These are phyloP conservation scores for Platygyra sinensis DNA, from an alignment of 64 coral and sea anemone species.

Conservation along the genomic window DNA sequence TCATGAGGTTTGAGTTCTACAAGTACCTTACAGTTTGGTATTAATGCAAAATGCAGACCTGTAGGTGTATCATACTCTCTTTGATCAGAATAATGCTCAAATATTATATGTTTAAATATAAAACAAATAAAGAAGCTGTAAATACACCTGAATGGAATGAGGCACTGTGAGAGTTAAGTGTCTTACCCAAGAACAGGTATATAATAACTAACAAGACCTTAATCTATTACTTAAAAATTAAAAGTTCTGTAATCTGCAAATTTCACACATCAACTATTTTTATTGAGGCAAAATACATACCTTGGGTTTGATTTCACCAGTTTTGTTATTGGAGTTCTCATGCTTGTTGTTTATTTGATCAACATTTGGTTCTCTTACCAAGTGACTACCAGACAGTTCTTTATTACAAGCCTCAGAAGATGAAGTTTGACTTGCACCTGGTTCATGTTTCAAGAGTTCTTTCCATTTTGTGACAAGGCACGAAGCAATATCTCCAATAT, in stretches of 20 bases:
- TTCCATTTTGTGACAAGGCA: conserved; percentile 91
- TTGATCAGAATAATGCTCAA: too few relatives aligned
- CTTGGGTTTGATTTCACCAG: conserved; percentile 19
- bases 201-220: too few relatives aligned
- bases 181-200: too few relatives aligned
- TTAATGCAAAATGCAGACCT: too few relatives aligned
- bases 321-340: not conserved
- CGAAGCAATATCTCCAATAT: conserved; percentile 65
- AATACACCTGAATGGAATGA: too few relatives aligned
- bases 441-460: conserved; percentile 55
- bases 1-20: not conserved
- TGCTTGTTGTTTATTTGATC: not conserved
- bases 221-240: too few relatives aligned
- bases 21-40: not conserved
- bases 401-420: not conserved
- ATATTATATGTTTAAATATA: too few relatives aligned
- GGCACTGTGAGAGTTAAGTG: too few relatives aligned
- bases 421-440: not conserved
- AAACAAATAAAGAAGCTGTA: too few relatives aligned
- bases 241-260: too few relatives aligned
- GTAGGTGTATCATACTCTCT: too few relatives aligned
- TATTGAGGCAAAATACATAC: not conserved
- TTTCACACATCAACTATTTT: too few relatives aligned
- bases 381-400: not conserved
- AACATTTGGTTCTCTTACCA: not conserved